Evolutionary conservation across 2,888 invertebrate genomes (phyloP).

Genomic region (Phaedon cochleariae): DNA sequence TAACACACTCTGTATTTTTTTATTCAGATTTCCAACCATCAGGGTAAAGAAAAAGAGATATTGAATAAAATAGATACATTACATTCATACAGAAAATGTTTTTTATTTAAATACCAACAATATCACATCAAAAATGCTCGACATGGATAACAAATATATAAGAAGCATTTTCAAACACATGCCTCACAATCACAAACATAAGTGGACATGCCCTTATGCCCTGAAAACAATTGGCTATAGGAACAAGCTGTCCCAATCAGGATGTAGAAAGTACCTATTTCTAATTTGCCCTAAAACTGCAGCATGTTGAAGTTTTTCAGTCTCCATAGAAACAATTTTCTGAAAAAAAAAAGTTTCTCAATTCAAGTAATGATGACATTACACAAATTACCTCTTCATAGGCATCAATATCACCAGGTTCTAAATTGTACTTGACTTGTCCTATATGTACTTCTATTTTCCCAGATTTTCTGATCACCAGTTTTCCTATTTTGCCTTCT

Average conservation of each 20-base stretch:
- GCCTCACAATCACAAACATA: neutral
- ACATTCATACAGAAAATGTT: neutral
- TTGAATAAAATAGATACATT: no score
- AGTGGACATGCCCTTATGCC: neutral
- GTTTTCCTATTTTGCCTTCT: slow-evolving; percentile 58
- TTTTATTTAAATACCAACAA: neutral
- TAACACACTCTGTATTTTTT: no score
- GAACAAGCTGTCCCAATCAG: slow-evolving; percentile 49
- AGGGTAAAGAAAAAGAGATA: no score
- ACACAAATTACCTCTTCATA: slow-evolving; percentile 35
- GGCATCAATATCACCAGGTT: slow-evolving; percentile 38
- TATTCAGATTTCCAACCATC: neutral
- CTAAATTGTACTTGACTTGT: slow-evolving; percentile 51
- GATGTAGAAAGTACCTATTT: slow-evolving; percentile 51
- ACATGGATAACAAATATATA: neutral
- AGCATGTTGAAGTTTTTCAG: slow-evolving; percentile 40
- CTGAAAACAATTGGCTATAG: neutral
- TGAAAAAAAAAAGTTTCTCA: slow-evolving; percentile 33
- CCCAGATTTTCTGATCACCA: slow-evolving; percentile 55
- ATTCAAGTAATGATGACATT: slow-evolving; percentile 1
- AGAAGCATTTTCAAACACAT: neutral
- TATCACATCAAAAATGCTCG: neutral
- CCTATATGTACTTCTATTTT: slow-evolving; percentile 56
- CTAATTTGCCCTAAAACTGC: slow-evolving; percentile 50
- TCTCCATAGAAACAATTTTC: slow-evolving; percentile 42